Percentiles rank a stretch among this genome's conserved stretches.
Evolutionary conservation across 1,140 invertebrate genomes (phyloP).

Genomic region (Pseudobourletiella spinata): DNA sequence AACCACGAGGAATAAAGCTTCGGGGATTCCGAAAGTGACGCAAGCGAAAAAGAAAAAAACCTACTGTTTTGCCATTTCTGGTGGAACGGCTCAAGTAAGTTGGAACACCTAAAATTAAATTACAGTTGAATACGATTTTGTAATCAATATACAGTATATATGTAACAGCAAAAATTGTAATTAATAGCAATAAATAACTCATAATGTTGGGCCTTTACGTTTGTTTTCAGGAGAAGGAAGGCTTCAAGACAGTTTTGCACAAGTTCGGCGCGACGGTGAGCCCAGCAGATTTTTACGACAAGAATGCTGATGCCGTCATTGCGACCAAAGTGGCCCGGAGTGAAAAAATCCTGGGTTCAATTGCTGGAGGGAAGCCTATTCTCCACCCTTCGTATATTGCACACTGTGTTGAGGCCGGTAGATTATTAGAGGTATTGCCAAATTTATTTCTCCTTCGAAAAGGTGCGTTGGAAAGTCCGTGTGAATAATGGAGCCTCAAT

Average conservation of each 20-base stretch:
- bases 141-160: too few species aligned
- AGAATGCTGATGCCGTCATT: neutral
- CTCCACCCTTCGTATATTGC: neutral
- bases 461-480: neutral
- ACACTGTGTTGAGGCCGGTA: neutral
- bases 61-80: neutral
- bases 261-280: neutral
- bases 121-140: too few species aligned
- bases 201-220: too few species aligned
- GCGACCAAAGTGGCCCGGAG: neutral
- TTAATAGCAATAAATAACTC: too few species aligned
- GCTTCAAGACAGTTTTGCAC: neutral
- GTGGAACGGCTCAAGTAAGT: neutral
- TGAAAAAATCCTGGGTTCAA: constrained; percentile 5
- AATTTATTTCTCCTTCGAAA: neutral
- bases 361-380: neutral
- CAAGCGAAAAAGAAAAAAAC: too few species aligned
- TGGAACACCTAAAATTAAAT: too few species aligned
- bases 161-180: too few species aligned
- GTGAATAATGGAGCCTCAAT: too few species aligned
- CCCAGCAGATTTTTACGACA: neutral
- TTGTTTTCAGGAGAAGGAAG: constrained; percentile 1
- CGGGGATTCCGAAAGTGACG: too few species aligned
- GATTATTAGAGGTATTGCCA: neutral
- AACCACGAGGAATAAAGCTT: too few species aligned